A percentile compares a stretch with the other conserved stretches of the same genome.
phyloP scores from a whole-genome alignment of 2,888 invertebrate genomes.

The Cynaeus angustus region DNA sequence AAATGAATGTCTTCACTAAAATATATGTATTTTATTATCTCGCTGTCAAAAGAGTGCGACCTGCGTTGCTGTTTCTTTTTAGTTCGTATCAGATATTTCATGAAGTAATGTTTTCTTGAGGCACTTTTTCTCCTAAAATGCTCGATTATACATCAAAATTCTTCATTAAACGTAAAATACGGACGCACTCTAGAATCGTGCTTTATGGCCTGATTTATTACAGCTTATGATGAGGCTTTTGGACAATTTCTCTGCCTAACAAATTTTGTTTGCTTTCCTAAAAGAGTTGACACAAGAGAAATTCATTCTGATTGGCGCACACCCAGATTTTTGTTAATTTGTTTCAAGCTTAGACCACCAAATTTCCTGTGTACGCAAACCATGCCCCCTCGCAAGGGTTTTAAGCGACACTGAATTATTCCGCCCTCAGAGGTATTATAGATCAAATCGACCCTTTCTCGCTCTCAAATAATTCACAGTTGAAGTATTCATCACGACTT shows the following conservation, averaged over 20 bases:
- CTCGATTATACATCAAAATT: constrained; percentile 45
- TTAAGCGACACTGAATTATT: constrained; percentile 25
- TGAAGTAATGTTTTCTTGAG: constrained; percentile 28
- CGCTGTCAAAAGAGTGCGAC: constrained; percentile 34
- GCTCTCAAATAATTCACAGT: constrained; percentile 12
- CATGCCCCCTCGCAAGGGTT: constrained; percentile 3
- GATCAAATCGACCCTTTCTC: constrained; percentile 19
- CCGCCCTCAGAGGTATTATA: constrained; percentile 12
- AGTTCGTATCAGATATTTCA: constrained; percentile 37
- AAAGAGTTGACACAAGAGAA: constrained; percentile 10
- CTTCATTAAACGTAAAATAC: constrained; percentile 43
- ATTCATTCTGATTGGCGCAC: too few species aligned
- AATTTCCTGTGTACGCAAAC: too few species aligned
- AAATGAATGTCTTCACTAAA: constrained; percentile 32
- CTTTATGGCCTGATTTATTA: constrained; percentile 44
- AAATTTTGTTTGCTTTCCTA: constrained; percentile 41
- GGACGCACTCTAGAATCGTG: constrained; percentile 20
- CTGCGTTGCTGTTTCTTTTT: constrained; percentile 40
- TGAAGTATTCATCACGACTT: constrained; percentile 15
- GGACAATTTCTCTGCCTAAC: constrained; percentile 15
- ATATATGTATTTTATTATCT: constrained; percentile 47
- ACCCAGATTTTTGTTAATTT: too few species aligned
- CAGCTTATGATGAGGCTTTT: constrained; percentile 36
- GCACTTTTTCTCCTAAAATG: constrained; percentile 28
- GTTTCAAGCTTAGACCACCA: too few species aligned